Conservation (phyloP, 1,140 invertebrate species). For the Pachypeltis micranthus region DNA sequence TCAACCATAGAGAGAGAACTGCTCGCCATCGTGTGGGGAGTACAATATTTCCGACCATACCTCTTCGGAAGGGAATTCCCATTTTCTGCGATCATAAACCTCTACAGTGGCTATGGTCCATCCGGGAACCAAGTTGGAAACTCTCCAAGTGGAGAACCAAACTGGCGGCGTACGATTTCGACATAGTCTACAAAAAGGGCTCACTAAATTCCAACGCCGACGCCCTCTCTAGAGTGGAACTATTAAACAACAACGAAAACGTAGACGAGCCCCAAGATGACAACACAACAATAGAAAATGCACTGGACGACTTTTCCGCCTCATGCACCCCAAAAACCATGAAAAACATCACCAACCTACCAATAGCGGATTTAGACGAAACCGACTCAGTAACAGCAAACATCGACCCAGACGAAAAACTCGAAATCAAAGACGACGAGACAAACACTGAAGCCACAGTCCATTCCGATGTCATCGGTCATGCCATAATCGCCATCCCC, state of each 20-base stretch:
- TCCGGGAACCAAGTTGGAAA: background rate
- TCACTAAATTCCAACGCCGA: background rate
- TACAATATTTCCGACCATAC: no score
- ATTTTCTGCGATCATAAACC: background rate
- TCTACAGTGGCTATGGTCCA: background rate
- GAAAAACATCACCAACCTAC: background rate
- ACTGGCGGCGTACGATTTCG: background rate
- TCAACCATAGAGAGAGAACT: no score
- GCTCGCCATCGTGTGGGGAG: no score
- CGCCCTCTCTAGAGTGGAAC: background rate
- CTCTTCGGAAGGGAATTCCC: conserved; percentile 17
- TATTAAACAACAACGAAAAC: background rate
- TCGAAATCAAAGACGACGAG: no score
- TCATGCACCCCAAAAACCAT: background rate
- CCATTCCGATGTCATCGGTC: background rate
- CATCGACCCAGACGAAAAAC: no score
- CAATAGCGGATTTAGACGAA: no score
- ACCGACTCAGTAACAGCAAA: background rate
- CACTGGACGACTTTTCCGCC: background rate
- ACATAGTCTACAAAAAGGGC: conserved; percentile 10
- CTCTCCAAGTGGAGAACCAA: conserved; percentile 3
- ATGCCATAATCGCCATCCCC: background rate
- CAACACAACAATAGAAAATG: background rate
- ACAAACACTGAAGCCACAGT: background rate
- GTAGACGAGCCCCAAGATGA: no score